Base-by-base conservation (phyloP, 2,113 vertebrate genomes). In the Rynchops niger region DNA sequence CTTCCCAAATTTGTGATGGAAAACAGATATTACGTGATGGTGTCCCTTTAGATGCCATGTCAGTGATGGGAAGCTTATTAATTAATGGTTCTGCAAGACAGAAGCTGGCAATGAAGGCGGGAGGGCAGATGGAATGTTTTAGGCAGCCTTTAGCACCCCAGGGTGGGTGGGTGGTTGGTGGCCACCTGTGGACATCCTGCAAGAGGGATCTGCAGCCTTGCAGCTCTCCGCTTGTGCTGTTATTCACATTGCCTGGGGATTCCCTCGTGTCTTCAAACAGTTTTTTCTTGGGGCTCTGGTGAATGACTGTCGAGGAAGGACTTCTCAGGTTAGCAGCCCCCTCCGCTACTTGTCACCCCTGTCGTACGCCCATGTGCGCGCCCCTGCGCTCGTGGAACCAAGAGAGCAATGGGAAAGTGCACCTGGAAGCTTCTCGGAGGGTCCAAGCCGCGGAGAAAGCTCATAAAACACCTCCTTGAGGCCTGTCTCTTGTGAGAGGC, bases 341-440 rank as follows among this genome's bases (percentile, higher is more conserved):
- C 67, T 89, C 36, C 89, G 63, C 92, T 93, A 52, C 77, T 94
- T 88, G 72, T 86, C 92, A 67, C 29, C 42, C 49, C 56, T 11
- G 0, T 50, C 0, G 0, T 27, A 69, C 42, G 1, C 45, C 74
- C 86, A 34, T 2, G 0, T 29, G 72, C 53, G n/a, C 1, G 0
- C 19, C 66, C 47, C 66, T 55, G 43, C 2, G 3, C 78, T 16
- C 1, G 0, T 11, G 49, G 53, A 88, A 80, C 49, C 62, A 12
- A 7, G 86, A 67, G 32, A 71, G 71, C 66, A 42, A 72, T 29
- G 47, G 50, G 79, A 69, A 82, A 83, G 11, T 38, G 56, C 91
- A 94, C 89, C 89, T 92, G 89, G 83, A 88, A 90, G 62, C 32
- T 88, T 59, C 93, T 90, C 89, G 32, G 89, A 95, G 79, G 38